Conservation (phyloP, 2,113 vertebrate genomes). For the Speoplatyrhinus poulsoni region DNA sequence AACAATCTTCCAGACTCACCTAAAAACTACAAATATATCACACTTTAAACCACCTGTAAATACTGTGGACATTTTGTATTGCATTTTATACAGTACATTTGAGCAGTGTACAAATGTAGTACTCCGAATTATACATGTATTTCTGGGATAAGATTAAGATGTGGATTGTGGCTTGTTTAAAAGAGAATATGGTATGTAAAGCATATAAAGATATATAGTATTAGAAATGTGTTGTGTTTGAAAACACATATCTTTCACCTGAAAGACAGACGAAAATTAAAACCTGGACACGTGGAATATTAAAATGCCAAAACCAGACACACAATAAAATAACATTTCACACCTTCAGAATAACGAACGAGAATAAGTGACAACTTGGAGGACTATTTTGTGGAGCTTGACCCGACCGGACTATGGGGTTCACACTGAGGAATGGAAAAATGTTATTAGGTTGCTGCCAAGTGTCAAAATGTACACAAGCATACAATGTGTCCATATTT, state of each 20-base stretch:
- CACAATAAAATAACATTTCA: conserved; percentile 2
- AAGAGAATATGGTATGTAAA: conserved; percentile 23
- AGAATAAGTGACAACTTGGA: neutral
- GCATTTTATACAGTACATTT: conserved; percentile 61
- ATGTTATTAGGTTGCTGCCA: conserved; percentile 44
- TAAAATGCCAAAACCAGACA: conserved; percentile 28
- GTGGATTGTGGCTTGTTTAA: conserved; percentile 19
- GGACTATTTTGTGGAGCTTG: conserved; percentile 3
- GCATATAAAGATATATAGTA: conserved; percentile 14
- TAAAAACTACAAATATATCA: conserved; percentile 21
- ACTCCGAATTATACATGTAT: conserved; percentile 40
- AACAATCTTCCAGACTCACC: conserved; percentile 69
- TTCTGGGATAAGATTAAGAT: conserved; percentile 1
- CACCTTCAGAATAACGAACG: conserved; percentile 19
- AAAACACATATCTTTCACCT: neutral
- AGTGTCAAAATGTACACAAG: conserved; percentile 59
- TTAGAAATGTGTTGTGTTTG: neutral
- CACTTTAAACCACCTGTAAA: conserved; percentile 30
- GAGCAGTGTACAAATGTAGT: conserved; percentile 64
- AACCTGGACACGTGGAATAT: conserved; percentile 21
- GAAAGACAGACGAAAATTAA: neutral
- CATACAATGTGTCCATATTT: conserved; percentile 55
- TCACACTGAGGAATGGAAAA: conserved; percentile 22
- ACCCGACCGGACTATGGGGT: conserved; percentile 29
- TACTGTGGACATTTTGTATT: conserved; percentile 60